Conservation (phyloP, 2,888 invertebrate species). For the Chloroclystis v-ata region DNA sequence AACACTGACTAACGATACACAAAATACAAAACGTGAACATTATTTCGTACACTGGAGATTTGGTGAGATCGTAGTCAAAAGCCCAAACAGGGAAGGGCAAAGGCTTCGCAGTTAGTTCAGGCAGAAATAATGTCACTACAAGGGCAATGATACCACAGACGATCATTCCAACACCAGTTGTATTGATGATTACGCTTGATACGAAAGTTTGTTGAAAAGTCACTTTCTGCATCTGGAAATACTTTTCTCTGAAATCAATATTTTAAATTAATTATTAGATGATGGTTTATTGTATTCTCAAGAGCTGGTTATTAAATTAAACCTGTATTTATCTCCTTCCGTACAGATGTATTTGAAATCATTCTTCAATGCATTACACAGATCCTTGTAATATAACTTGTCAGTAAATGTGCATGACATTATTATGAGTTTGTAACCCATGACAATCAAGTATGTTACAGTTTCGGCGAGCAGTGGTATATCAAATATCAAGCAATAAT, state of each 20-base stretch:
- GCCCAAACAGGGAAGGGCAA: conserved; percentile 18
- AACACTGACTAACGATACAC: conserved; percentile 4
- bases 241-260: conserved; percentile 17
- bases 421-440: conserved; percentile 15
- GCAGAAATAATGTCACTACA: not conserved
- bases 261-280: too few relatives aligned
- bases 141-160: conserved; percentile 5
- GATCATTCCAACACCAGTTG: conserved; percentile 7
- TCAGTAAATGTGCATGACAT: conserved; percentile 5
- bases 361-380: conserved; percentile 11
- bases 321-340: conserved; percentile 20
- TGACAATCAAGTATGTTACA: conserved; percentile 17
- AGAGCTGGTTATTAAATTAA: too few relatives aligned
- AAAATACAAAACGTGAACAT: conserved; percentile 3
- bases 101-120: conserved; percentile 5
- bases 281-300: too few relatives aligned
- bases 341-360: conserved; percentile 21
- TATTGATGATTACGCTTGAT: not conserved
- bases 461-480: conserved; percentile 14
- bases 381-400: conserved; percentile 5
- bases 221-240: conserved; percentile 15
- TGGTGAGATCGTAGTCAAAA: conserved; percentile 4
- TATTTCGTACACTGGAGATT: conserved; percentile 14
- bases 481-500: conserved; percentile 2
- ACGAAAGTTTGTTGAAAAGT: conserved; percentile 16